These are phyloP conservation scores for Plutomurus gul DNA, from an alignment of 1,140 invertebrate genomes.

Conservation along the genomic window DNA sequence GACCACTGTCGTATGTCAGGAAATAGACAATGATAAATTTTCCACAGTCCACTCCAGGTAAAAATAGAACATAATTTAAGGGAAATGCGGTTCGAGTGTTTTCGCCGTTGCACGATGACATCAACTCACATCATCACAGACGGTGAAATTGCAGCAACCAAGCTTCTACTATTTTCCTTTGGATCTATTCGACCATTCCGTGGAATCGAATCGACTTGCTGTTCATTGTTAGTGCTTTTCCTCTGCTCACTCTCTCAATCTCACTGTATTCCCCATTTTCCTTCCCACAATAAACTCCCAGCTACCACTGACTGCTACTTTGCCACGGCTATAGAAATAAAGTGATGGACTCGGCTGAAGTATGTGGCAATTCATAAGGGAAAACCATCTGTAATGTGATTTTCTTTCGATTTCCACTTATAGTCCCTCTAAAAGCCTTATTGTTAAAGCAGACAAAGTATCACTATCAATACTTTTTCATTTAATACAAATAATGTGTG, in stretches of 20 bases:
- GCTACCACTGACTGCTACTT: neutral
- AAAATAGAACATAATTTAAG: constrained; percentile 1
- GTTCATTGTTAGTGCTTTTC: no score
- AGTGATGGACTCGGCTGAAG: no score
- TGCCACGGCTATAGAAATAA: neutral
- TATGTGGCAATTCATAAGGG: constrained; percentile 15
- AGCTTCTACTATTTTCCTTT: no score
- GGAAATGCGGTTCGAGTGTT: neutral
- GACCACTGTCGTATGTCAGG: constrained; percentile 14
- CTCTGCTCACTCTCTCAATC: no score
- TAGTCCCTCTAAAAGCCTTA: no score
- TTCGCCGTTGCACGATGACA: neutral
- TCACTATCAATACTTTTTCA: constrained; percentile 14
- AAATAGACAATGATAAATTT: constrained; percentile 28
- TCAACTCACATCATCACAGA: neutral
- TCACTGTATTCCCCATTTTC: no score
- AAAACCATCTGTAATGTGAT: constrained; percentile 25
- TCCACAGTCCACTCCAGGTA: constrained; percentile 18
- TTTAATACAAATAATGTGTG: neutral
- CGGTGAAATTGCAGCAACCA: no score
- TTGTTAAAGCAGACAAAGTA: neutral
- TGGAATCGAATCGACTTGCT: no score
- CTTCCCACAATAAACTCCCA: no score
- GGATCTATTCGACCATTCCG: no score
- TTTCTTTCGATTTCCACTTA: constrained; percentile 17